Percentiles rank a stretch among this genome's conserved stretches.
Evolutionary conservation across 2,888 invertebrate species (phyloP).

Genomic region (Crioceris asparagi): DNA sequence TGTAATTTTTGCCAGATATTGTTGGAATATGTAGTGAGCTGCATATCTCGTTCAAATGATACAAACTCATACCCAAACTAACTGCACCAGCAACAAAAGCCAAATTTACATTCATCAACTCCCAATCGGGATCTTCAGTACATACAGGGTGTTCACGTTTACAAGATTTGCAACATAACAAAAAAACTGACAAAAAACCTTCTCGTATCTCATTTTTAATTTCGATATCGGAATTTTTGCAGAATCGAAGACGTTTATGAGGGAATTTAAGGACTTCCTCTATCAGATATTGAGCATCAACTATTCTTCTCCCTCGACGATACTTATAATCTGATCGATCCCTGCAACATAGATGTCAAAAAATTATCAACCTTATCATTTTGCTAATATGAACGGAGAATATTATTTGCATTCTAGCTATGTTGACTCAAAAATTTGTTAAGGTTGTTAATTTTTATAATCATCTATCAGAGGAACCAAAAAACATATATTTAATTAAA

Average conservation of each 20-base stretch:
- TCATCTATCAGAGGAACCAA: too few relatives aligned
- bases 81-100: slow-evolving; percentile 22
- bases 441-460: slow-evolving; percentile 19
- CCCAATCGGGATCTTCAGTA: slow-evolving; percentile 22
- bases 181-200: slow-evolving; percentile 20
- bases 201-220: slow-evolving; percentile 23
- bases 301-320: slow-evolving; percentile 22
- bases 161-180: slow-evolving; percentile 19
- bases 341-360: slow-evolving; percentile 20
- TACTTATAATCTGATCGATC: slow-evolving; percentile 18
- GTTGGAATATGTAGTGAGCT: slow-evolving; percentile 21
- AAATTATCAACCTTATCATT: slow-evolving; percentile 15
- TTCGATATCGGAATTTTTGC: slow-evolving; percentile 16
- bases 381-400: too few relatives aligned
- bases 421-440: too few relatives aligned
- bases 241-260: slow-evolving; percentile 19
- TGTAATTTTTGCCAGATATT: slow-evolving; percentile 17
- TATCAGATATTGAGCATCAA: slow-evolving; percentile 22
- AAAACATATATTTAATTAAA: not conserved
- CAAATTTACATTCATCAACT: slow-evolving; percentile 21
- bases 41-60: slow-evolving; percentile 22
- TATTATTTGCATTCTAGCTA: too few relatives aligned
- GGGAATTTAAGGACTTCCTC: slow-evolving; percentile 20
- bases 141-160: slow-evolving; percentile 18
- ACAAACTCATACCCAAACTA: slow-evolving; percentile 21